Evolutionary conservation across 2,797 vertebrate genomes (phyloP).

Genomic region (Chiropotes sagulatus): DNA sequence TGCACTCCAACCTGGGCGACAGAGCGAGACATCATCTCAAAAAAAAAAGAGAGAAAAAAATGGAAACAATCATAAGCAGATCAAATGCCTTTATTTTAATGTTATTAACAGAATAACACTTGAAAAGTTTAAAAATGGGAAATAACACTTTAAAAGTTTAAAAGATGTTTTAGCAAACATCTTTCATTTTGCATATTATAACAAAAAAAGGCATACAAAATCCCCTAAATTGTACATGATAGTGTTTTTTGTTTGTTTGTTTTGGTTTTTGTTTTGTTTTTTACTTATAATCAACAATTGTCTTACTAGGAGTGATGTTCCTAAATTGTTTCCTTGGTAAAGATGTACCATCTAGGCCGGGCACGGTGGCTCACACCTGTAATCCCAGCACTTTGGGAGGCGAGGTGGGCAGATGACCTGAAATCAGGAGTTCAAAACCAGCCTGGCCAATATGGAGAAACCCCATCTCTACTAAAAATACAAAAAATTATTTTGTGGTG

Average conservation of each 20-base stretch:
- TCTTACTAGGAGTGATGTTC: not conserved
- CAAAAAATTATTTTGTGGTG: not conserved
- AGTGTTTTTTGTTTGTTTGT: not conserved
- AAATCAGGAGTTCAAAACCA: not conserved
- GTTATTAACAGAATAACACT: not conserved
- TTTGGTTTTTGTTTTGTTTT: not conserved
- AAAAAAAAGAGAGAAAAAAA: not conserved
- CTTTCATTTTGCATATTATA: constrained; percentile 14
- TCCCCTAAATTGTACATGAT: not conserved
- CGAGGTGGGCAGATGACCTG: not conserved
- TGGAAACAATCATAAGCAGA: not conserved
- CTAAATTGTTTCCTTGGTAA: not conserved
- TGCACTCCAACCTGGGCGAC: no score
- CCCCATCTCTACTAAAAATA: not conserved
- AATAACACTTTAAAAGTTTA: not conserved
- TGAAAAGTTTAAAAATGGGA: not conserved
- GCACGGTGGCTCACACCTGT: no score
- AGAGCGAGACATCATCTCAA: no score
- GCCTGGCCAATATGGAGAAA: not conserved
- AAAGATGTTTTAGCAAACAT: not conserved
- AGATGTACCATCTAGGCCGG: not conserved
- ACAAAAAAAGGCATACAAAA: not conserved
- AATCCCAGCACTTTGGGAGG: no score
- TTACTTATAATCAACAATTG: not conserved
- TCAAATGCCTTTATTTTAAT: not conserved